Evolutionary conservation across 2,113 vertebrate species (phyloP), one percentile per base, ranked within the genome.

Genomic region (Sturnira hondurensis): DNA sequence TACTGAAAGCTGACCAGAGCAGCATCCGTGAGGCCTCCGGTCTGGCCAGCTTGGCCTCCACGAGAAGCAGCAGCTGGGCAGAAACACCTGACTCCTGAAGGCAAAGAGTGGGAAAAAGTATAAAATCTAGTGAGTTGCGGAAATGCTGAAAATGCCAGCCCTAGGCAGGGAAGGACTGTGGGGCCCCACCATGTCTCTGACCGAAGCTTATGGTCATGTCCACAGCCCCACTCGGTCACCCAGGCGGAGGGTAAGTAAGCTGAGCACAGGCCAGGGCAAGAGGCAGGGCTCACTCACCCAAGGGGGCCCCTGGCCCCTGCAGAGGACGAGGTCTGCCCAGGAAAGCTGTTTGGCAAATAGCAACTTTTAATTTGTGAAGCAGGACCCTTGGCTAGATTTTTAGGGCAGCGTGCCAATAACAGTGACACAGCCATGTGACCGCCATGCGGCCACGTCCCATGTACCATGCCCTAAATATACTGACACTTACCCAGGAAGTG

Each of bases 151-250:
- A 24, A 22, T 26, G 78, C 86, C 77, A 24, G 58, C 78, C 65
- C 13, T 0, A 0, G 0, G 33, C 45, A 19, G 65, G 31, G 52
- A 26, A 20, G 43, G 26, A 26, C 67, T 15, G 17, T 5, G 6
- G 6, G 28, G 38, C 7, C 2, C 0, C 33, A 12, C 65, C 17
- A 3, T 7, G 14, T 7, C 78, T 41, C 9, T 33, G 0, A 43
- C 73, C 36, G 0, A 0, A 52, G 13, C 19, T 22, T 36, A 5
- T 0, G 0, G 45, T 7, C 14, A 13, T 0, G 4, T 10, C 28
- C 76, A 0, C 67, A 38, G 17, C n/a, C 17, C 68, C 24, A 11
- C 68, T 41, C 1, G 6, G 19, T 7, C 50, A 31, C 16, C 28
- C 6, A 14, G 36, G 70, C 1, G 41, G 70, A 43, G 13, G 15